phyloP scores from a whole-genome alignment of 1,140 invertebrate genomes.

The Ceratina australensis region DNA sequence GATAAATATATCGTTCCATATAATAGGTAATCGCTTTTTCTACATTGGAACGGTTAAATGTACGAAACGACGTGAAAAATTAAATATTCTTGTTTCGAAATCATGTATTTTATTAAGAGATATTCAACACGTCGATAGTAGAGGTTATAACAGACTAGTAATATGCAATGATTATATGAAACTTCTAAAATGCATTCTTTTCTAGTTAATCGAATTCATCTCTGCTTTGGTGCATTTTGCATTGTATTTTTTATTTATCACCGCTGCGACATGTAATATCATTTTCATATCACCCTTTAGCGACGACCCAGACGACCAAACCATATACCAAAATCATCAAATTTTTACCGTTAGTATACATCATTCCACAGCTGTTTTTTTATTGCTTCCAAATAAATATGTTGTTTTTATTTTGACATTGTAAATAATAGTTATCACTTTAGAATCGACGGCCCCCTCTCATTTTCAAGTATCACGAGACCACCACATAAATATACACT shows the following conservation, averaged over 20 bases:
- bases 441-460: constrained; percentile 1
- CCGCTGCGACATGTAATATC: not conserved
- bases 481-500: not conserved
- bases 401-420: constrained; percentile 29
- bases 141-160: not conserved
- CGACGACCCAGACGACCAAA: not conserved
- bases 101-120: too few species aligned
- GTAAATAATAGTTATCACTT: constrained; percentile 14
- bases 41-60: not conserved
- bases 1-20: not conserved
- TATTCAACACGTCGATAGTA: too few species aligned
- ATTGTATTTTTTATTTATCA: constrained; percentile 6
- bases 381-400: constrained; percentile 21
- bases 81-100: too few species aligned
- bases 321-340: constrained; percentile 18
- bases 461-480: constrained; percentile 15
- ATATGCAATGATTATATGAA: not conserved
- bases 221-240: not conserved
- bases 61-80: not conserved
- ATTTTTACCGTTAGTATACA: constrained; percentile 65
- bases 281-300: not conserved
- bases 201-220: not conserved
- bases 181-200: too few species aligned
- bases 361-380: constrained; percentile 43
- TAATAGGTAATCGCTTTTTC: not conserved